These are phyloP conservation scores for Noctua comes DNA, from an alignment of 2,888 invertebrate species.

Conservation along the genomic window DNA sequence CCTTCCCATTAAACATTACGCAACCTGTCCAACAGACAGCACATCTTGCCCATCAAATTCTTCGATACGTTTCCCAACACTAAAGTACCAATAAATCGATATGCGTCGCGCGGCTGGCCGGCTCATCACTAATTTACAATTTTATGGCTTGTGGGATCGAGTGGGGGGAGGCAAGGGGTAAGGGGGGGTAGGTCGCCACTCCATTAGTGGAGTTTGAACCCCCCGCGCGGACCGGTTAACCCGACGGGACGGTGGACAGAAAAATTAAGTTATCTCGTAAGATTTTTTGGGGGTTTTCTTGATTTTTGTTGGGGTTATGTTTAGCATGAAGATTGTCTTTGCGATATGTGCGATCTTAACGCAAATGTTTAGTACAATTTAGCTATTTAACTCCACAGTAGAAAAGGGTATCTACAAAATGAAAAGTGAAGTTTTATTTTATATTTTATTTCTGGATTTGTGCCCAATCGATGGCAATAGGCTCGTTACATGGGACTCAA, in stretches of 20 bases:
- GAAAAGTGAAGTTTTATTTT: background rate
- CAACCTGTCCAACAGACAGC: slow-evolving; percentile 6
- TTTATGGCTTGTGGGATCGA: slow-evolving; percentile 88
- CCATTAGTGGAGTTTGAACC: slow-evolving; percentile 83
- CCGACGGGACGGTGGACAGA: slow-evolving; percentile 80
- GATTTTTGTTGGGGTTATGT: background rate
- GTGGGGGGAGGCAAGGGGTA: slow-evolving; percentile 72
- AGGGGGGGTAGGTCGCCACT: slow-evolving; percentile 75
- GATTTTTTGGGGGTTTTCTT: slow-evolving; percentile 19
- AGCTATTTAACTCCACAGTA: background rate
- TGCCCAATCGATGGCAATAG: no score
- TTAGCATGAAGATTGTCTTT: background rate
- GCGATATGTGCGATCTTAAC: background rate
- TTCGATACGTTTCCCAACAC: slow-evolving; percentile 68
- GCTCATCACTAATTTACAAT: slow-evolving; percentile 91
- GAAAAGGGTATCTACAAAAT: background rate
- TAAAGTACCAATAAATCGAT: slow-evolving; percentile 90
- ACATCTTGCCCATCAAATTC: slow-evolving; percentile 53
- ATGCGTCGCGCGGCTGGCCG: slow-evolving; percentile 82
- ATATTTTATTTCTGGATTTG: no score
- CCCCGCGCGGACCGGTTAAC: slow-evolving; percentile 81
- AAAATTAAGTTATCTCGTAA: slow-evolving; percentile 53
- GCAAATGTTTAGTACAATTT: background rate
- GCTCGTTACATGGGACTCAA: no score
- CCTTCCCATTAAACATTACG: slow-evolving; percentile 36